These are phyloP conservation scores for Hylaeus anthracinus DNA, from an alignment of 1,140 invertebrate species.

Conservation along the genomic window DNA sequence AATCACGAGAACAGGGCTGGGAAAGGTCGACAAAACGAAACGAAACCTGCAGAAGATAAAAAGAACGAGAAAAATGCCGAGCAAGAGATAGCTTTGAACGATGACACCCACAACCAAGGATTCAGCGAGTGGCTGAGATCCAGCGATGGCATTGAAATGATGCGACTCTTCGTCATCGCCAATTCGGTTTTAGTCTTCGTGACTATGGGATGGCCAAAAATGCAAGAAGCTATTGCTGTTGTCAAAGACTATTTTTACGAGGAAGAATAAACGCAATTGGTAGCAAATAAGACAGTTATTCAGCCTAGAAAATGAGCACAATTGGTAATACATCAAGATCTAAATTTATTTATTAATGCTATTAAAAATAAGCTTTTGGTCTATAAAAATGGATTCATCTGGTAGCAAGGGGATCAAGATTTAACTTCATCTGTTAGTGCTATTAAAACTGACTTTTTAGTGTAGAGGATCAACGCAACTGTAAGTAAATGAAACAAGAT, in stretches of 20 bases:
- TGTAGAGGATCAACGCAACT: too few species aligned
- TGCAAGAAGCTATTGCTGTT: constrained; percentile 75
- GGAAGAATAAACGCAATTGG: constrained; percentile 57
- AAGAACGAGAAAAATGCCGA: constrained; percentile 54
- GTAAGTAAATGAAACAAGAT: too few species aligned
- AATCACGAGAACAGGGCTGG: constrained; percentile 36
- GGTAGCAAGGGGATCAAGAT: too few species aligned
- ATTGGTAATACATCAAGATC: too few species aligned
- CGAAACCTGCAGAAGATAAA: background rate
- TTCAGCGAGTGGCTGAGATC: constrained; percentile 83
- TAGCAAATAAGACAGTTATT: too few species aligned
- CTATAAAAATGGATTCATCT: too few species aligned
- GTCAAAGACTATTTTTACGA: constrained; percentile 76
- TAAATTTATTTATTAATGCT: too few species aligned
- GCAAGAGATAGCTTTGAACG: constrained; percentile 53
- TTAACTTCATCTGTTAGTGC: too few species aligned
- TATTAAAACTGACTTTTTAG: too few species aligned
- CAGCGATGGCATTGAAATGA: constrained; percentile 81
- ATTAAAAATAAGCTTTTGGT: too few species aligned
- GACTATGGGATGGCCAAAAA: constrained; percentile 82
- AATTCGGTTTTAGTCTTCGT: constrained; percentile 82
- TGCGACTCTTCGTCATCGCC: constrained; percentile 83
- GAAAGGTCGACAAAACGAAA: constrained; percentile 29
- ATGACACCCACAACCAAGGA: constrained; percentile 77
- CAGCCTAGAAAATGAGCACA: too few species aligned